Percentiles rank a stretch among this genome's conserved stretches.
phyloP scores from a whole-genome alignment of 2,888 invertebrate species.

The Mythimna pallens region DNA sequence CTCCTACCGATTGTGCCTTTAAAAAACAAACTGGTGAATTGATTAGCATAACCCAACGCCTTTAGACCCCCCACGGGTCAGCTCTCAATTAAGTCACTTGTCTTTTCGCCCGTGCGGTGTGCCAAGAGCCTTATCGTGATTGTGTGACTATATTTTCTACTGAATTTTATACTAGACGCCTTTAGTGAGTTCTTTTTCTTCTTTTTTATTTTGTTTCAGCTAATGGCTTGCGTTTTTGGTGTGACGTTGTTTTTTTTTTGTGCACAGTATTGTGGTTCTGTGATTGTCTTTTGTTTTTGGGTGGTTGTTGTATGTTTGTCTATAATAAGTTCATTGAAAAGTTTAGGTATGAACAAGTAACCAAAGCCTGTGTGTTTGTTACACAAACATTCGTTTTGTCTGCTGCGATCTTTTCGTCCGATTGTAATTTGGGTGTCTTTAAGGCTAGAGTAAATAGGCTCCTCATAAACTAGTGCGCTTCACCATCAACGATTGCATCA shows the following conservation, averaged over 20 bases:
- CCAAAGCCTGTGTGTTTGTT: background rate
- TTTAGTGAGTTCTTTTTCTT: slow-evolving; percentile 52
- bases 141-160: slow-evolving; percentile 82
- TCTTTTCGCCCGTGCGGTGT: slow-evolving; percentile 85
- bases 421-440: too few species aligned
- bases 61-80: slow-evolving; percentile 85
- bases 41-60: slow-evolving; percentile 89
- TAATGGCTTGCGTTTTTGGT: slow-evolving; percentile 47
- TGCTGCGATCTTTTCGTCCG: too few species aligned
- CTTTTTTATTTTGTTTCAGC: slow-evolving; percentile 59
- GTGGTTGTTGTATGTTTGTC: background rate
- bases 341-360: background rate
- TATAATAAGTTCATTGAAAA: background rate
- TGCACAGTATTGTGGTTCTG: background rate
- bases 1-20: slow-evolving; percentile 83
- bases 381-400: background rate
- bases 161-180: slow-evolving; percentile 77
- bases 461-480: too few species aligned
- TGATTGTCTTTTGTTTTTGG: background rate
- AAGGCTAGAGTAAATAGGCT: too few species aligned
- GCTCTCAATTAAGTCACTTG: slow-evolving; percentile 90
- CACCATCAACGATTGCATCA: too few species aligned
- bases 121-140: slow-evolving; percentile 85
- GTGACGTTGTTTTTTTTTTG: slow-evolving; percentile 12
- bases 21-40: slow-evolving; percentile 88